phyloP scores from a whole-genome alignment of 2,113 vertebrate species.

The Noturus placidus region DNA sequence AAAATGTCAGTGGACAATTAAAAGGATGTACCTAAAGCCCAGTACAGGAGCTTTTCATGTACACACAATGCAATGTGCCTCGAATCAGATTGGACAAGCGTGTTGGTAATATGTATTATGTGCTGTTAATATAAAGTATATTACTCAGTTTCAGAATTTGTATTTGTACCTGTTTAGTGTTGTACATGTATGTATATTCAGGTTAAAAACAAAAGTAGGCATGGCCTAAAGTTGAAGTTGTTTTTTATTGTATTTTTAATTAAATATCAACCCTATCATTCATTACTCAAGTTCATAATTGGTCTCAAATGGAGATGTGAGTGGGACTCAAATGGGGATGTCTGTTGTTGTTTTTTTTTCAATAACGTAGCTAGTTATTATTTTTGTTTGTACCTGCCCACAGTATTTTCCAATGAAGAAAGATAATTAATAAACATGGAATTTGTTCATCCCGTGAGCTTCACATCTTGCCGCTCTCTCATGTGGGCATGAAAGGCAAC shows the following conservation, averaged over 20 bases:
- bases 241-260: not conserved
- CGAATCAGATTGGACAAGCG: not conserved
- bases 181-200: not conserved
- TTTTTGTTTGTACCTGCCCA: not conserved
- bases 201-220: not conserved
- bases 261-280: not conserved
- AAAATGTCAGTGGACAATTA: constrained; percentile 75
- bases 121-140: not conserved
- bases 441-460: not conserved
- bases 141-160: not conserved
- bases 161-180: not conserved
- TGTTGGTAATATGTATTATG: not conserved
- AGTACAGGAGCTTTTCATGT: constrained; percentile 42
- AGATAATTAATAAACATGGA: not conserved
- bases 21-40: constrained; percentile 68
- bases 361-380: not conserved
- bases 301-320: not conserved
- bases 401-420: not conserved
- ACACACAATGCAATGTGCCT: not conserved
- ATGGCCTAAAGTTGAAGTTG: not conserved
- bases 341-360: not conserved
- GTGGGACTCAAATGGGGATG: not conserved
- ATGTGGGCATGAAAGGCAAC: not conserved
- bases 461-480: not conserved
- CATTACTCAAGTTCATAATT: not conserved